Conservation (phyloP, 2,888 invertebrate species). For the Icerya purchasi region DNA sequence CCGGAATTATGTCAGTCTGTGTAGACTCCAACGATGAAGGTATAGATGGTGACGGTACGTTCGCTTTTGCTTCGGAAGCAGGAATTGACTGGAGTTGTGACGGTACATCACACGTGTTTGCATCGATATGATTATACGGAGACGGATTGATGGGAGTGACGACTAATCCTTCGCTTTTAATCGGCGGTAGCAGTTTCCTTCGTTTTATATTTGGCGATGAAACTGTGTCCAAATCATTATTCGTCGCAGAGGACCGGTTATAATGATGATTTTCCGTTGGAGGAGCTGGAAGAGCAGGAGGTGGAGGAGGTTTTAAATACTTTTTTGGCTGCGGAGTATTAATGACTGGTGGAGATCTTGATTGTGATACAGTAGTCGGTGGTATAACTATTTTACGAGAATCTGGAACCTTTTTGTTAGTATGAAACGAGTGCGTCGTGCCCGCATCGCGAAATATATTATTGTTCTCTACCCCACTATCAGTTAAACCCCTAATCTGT, state of each 20-base stretch:
- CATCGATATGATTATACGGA: conserved; percentile 14
- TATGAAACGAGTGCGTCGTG: neutral
- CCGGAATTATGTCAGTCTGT: conserved; percentile 11
- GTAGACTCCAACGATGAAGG: conserved; percentile 12
- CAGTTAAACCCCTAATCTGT: conserved; percentile 76
- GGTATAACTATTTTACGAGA: conserved; percentile 8
- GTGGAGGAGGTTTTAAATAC: conserved; percentile 12
- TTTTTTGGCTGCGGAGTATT: conserved; percentile 9
- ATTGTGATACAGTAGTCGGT: conserved; percentile 1
- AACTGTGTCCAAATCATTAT: conserved; percentile 5
- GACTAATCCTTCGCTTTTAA: conserved; percentile 16
- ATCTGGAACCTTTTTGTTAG: conserved; percentile 7
- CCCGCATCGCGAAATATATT: conserved; percentile 4
- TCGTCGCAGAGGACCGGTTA: conserved; percentile 6
- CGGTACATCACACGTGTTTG: conserved; percentile 14
- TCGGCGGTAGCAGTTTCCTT: conserved; percentile 16
- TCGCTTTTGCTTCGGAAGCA: conserved; percentile 15
- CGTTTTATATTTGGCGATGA: conserved; percentile 15
- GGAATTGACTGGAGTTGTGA: conserved; percentile 12
- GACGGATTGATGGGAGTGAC: conserved; percentile 16
- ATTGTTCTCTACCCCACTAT: conserved; percentile 24
- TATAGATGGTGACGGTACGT: conserved; percentile 15
- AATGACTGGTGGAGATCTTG: conserved; percentile 10
- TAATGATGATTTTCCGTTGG: conserved; percentile 12
- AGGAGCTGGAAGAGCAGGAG: conserved; percentile 7